A percentile compares a stretch with the other conserved stretches of the same genome.
Conservation (phyloP, 2,113 vertebrate species). For the Naja naja region DNA sequence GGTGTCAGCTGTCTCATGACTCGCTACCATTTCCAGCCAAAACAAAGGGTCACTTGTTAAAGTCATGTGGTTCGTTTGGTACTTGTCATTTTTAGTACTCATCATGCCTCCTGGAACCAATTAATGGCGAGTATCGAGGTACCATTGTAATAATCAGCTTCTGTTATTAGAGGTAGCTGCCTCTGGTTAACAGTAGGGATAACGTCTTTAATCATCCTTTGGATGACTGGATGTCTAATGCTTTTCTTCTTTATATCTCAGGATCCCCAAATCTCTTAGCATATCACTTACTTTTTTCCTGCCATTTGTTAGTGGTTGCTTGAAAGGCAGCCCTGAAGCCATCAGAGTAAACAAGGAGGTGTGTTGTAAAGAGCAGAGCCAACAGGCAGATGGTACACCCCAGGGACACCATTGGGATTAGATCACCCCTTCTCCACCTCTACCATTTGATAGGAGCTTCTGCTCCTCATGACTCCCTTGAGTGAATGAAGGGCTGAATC, state of each 20-base stretch:
- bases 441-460: neutral
- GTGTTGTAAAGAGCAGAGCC: neutral
- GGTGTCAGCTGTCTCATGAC: neutral
- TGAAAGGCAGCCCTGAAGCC: neutral
- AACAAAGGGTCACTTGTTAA: neutral
- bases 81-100: neutral
- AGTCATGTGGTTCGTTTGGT: neutral
- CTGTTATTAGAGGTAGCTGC: neutral
- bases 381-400: constrained; percentile 26
- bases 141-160: neutral
- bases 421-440: neutral
- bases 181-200: neutral
- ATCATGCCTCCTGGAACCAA: neutral
- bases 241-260: neutral
- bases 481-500: neutral
- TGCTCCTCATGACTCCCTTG: neutral
- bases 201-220: neutral
- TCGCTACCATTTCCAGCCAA: neutral
- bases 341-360: constrained; percentile 17
- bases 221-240: neutral
- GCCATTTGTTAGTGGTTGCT: rapidly evolving
- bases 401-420: constrained; percentile 18
- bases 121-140: neutral
- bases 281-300: constrained; percentile 4
- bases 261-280: neutral